Evolutionary conservation across 2,888 invertebrate genomes (phyloP), one percentile per base, ranked within the genome.

Genomic region (Synanthedon myopaeformis): DNA sequence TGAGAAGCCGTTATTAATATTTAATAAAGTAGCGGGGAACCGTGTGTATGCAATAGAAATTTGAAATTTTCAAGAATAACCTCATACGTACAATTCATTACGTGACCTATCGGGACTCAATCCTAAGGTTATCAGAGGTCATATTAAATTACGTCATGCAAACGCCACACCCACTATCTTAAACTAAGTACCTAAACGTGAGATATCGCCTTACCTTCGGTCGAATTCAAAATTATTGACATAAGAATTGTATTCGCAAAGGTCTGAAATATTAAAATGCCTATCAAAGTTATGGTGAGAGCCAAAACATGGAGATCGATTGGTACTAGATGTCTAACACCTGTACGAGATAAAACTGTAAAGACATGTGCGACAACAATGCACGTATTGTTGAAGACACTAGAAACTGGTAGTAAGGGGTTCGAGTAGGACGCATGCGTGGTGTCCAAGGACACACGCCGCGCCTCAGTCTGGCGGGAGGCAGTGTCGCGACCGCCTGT

Each of bases 401-500:
- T 72, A 69, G 75, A 71, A 74, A 73, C 71, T 73, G 69, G 68
- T 79, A 74, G 82, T 78, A 76, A 76, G 80, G 78, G 78, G 79
- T 74, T 72, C 70, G 67, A 61, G 64, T 55, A 57, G 63, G 63
- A 71, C 79, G 85, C 85, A 77, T 82, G 86, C 86, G 85, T 53
- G 56, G 41, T 51, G 19, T 57, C 75, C 85, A 83, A 85, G 85
- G 86, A 72, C 84, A 81, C 73, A 70, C 70, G 70, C 74, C 78
- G 79, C 80, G 76, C 79, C 82, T 82, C 83, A 85, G 85, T 86
- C 76, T 70, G 77, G 75, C 80, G 78, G 74, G 72, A 76, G 81
- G 76, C 80, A 75, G 72, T 76, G 74, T 69, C 75, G 79, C 77
- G 76, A 76, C 76, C 75, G 78, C 77, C 79, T 68, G 82, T 71